A percentile compares a stretch with the other conserved stretches of the same genome.
phyloP scores from a whole-genome alignment of 2,797 vertebrate species.

The Syndactyla subalaris region DNA sequence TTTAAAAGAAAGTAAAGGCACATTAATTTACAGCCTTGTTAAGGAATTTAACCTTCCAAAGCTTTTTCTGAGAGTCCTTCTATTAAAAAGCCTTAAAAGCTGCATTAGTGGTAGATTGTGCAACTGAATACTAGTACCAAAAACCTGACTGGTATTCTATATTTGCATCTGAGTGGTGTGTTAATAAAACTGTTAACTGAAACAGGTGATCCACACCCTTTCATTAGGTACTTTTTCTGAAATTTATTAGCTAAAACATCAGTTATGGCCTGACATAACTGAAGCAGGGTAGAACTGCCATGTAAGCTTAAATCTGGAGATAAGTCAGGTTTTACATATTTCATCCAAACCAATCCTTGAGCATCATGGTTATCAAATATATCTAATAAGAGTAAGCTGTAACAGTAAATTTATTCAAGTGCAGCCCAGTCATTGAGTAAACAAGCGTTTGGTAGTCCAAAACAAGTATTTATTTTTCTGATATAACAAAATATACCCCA shows the following conservation, averaged over 20 bases:
- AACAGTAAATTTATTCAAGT: neutral
- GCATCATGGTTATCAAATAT: neutral
- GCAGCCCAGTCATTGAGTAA: neutral
- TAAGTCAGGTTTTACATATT: neutral
- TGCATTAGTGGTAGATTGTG: neutral
- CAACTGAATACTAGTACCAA: neutral
- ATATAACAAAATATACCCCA: neutral
- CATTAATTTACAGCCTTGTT: neutral
- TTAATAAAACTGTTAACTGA: neutral
- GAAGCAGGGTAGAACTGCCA: neutral
- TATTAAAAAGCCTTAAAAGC: neutral
- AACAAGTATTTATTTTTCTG: constrained; percentile 37
- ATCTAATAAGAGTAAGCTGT: neutral
- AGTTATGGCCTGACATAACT: neutral
- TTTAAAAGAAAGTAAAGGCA: neutral
- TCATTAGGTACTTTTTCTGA: neutral
- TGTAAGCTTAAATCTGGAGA: neutral
- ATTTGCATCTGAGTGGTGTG: neutral
- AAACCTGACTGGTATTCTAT: neutral
- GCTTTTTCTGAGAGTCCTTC: neutral
- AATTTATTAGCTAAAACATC: neutral
- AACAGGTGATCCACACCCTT: neutral
- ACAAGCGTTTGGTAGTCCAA: neutral
- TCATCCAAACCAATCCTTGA: neutral
- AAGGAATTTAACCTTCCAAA: neutral